Evolutionary conservation across 2,113 vertebrate species (phyloP).

Genomic region (Lonchura striata): DNA sequence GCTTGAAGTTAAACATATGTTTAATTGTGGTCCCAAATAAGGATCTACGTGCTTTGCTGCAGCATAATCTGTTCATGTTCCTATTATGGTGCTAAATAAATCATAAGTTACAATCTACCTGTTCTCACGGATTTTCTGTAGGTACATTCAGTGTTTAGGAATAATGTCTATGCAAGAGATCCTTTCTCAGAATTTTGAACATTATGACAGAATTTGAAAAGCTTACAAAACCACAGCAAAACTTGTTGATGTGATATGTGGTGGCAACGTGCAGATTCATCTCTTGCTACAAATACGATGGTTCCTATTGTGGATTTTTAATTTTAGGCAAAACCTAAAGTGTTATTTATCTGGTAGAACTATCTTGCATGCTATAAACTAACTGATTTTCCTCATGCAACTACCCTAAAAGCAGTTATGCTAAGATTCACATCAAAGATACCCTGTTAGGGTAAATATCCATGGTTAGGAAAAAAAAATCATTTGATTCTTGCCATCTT

Average conservation of each 20-base stretch:
- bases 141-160: not conserved
- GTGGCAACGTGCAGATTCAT: not conserved
- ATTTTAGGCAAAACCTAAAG: not conserved
- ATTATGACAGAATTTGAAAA: not conserved
- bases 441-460: not conserved
- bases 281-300: not conserved
- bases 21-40: not conserved
- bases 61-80: not conserved
- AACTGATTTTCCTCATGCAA: not conserved
- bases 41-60: not conserved
- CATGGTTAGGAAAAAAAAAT: not conserved
- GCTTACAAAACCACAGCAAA: not conserved
- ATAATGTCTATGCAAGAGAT: not conserved
- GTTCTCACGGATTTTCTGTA: not conserved
- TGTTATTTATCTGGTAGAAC: not conserved
- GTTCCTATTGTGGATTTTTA: not conserved
- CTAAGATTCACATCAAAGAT: not conserved
- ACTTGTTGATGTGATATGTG: not conserved
- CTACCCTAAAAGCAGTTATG: not conserved
- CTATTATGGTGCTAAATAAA: not conserved
- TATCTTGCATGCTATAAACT: not conserved
- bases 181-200: not conserved
- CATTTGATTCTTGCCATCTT: not conserved
- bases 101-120: not conserved
- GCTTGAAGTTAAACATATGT: not conserved